Evolutionary conservation across 2,797 vertebrate species (phyloP).

Genomic region (Fundulus diaphanus): DNA sequence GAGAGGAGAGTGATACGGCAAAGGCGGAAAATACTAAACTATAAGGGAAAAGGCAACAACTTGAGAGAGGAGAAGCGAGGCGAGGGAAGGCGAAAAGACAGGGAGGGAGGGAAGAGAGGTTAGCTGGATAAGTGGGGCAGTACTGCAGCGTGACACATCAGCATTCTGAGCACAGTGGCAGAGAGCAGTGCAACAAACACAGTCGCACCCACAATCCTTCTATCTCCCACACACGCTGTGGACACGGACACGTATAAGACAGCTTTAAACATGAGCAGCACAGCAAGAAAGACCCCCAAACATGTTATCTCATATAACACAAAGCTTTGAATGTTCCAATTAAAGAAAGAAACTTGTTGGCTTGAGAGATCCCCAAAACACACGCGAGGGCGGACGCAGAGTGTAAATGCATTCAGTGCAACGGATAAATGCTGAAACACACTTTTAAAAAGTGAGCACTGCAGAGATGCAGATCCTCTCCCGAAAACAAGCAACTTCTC

Average conservation of each 20-base stretch:
- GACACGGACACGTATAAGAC: conserved; percentile 22
- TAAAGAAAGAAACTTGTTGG: conserved; percentile 18
- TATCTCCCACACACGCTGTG: conserved; percentile 20
- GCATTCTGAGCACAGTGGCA: conserved; percentile 81
- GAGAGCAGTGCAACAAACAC: conserved; percentile 69
- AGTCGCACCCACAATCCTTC: conserved; percentile 54
- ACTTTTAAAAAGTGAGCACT: conserved; percentile 29
- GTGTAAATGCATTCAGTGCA: conserved; percentile 13
- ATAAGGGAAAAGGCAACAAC: conserved; percentile 29
- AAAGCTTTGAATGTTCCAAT: conserved; percentile 25
- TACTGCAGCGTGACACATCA: conserved; percentile 86
- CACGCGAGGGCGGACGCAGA: not conserved
- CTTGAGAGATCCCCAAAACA: conserved; percentile 22
- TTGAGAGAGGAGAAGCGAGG: conserved; percentile 13
- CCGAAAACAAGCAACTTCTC: conserved; percentile 22
- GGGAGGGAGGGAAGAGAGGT: conserved; percentile 70
- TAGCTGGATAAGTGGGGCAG: conserved; percentile 83
- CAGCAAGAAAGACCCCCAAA: conserved; percentile 28
- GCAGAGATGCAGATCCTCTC: conserved; percentile 43
- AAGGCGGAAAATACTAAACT: not conserved
- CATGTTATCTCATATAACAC: conserved; percentile 37
- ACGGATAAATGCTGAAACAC: conserved; percentile 35
- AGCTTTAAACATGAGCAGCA: conserved; percentile 7
- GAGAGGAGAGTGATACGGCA: not conserved
- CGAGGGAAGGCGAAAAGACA: conserved; percentile 14